Conservation (phyloP, 2,113 vertebrate genomes). For the Sporophila hypoxantha region DNA sequence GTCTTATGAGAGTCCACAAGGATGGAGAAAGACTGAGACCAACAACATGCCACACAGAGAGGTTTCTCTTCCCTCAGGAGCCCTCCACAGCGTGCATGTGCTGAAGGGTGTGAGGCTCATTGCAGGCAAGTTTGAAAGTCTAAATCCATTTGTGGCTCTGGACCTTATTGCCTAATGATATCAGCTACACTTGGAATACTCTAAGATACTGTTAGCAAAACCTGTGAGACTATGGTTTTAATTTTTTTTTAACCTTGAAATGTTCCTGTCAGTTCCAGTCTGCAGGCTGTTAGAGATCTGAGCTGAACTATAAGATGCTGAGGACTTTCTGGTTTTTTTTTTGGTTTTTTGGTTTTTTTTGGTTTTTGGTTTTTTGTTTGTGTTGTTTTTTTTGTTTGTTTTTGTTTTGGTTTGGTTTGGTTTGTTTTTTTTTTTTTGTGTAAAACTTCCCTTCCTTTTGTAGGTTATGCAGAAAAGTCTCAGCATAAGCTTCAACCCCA, state of each 20-base stretch:
- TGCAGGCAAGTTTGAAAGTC: not conserved
- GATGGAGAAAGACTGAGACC: not conserved
- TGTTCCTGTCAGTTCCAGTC: conserved; percentile 5
- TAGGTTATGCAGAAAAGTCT: not conserved
- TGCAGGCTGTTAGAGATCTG: not conserved
- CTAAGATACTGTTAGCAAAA: not conserved
- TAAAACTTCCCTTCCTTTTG: not conserved
- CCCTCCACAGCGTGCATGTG: not conserved
- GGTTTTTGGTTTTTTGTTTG: too few species aligned
- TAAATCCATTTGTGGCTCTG: not conserved
- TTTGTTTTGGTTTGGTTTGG: too few species aligned
- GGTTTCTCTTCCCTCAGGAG: not conserved
- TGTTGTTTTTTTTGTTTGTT: too few species aligned
- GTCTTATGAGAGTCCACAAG: not conserved
- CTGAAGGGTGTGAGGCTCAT: not conserved
- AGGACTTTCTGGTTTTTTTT: not conserved
- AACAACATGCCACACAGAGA: not conserved
- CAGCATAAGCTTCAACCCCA: not conserved
- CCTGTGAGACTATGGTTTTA: not conserved
- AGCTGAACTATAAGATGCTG: not conserved
- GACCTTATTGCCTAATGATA: not conserved
- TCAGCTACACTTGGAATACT: not conserved
- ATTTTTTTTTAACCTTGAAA: not conserved
- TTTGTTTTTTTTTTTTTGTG: not conserved
- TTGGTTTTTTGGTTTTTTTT: too few species aligned